These are phyloP conservation scores for Tetheella fluctuosa DNA, from an alignment of 2,888 invertebrate genomes.

Conservation along the genomic window DNA sequence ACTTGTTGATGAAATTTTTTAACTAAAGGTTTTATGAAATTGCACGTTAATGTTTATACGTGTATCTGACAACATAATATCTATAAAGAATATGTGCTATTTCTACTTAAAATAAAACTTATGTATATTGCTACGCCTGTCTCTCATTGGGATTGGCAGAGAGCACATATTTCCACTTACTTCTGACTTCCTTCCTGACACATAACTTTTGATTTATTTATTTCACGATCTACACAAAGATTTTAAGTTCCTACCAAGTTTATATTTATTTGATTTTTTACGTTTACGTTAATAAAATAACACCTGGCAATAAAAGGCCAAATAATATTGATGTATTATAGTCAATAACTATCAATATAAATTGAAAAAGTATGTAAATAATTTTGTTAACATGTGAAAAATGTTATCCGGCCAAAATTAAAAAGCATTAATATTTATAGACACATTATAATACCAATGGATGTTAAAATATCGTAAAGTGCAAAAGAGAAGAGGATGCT, in stretches of 20 bases:
- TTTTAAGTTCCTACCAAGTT: not conserved
- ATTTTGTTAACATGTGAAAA: not conserved
- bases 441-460: not conserved
- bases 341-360: slow-evolving; percentile 8
- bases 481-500: slow-evolving; percentile 17
- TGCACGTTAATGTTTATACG: too few species aligned
- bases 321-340: not conserved
- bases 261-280: not conserved
- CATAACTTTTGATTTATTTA: too few species aligned
- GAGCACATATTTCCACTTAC: too few species aligned
- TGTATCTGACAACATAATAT: too few species aligned
- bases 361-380: slow-evolving; percentile 11
- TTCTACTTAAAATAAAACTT: too few species aligned
- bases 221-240: too few species aligned
- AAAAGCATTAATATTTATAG: slow-evolving; percentile 31
- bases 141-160: too few species aligned
- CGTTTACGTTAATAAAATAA: not conserved
- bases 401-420: not conserved
- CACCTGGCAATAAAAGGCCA: not conserved
- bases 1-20: too few species aligned
- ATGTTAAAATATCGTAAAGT: not conserved
- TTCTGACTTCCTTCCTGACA: too few species aligned
- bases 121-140: too few species aligned
- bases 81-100: too few species aligned
- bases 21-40: too few species aligned